These are phyloP conservation scores for Miichthys miiuy DNA, from an alignment of 2,797 vertebrate genomes.

Conservation along the genomic window DNA sequence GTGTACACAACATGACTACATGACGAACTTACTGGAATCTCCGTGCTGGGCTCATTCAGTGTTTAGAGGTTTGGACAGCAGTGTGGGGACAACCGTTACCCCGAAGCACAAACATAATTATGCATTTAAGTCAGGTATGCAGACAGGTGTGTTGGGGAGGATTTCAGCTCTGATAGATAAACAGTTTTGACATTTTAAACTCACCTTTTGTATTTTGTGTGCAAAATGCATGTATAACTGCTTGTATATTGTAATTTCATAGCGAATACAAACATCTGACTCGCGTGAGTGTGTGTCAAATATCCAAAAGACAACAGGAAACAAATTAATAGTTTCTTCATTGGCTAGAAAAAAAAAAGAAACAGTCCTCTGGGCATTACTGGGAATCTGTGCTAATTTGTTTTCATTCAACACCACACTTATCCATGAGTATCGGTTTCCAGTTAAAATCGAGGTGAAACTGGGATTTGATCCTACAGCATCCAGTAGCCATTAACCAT, in stretches of 20 bases:
- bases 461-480: too few relatives aligned
- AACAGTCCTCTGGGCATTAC: too few relatives aligned
- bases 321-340: background rate
- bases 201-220: background rate
- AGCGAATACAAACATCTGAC: background rate
- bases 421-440: too few relatives aligned
- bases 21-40: background rate
- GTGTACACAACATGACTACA: background rate
- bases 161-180: background rate
- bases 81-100: background rate
- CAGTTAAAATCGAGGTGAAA: too few relatives aligned
- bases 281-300: background rate
- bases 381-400: too few relatives aligned
- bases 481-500: too few relatives aligned
- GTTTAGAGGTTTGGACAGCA: background rate
- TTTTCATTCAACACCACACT: too few relatives aligned
- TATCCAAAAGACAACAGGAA: constrained; percentile 7
- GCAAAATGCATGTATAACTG: background rate
- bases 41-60: background rate
- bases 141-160: background rate
- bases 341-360: background rate
- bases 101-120: background rate
- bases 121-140: constrained; percentile 6
- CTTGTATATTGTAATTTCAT: background rate
- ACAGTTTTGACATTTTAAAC: background rate